Evolutionary conservation across 1,140 invertebrate species (phyloP).

Genomic region (Saxidomus purpurata): DNA sequence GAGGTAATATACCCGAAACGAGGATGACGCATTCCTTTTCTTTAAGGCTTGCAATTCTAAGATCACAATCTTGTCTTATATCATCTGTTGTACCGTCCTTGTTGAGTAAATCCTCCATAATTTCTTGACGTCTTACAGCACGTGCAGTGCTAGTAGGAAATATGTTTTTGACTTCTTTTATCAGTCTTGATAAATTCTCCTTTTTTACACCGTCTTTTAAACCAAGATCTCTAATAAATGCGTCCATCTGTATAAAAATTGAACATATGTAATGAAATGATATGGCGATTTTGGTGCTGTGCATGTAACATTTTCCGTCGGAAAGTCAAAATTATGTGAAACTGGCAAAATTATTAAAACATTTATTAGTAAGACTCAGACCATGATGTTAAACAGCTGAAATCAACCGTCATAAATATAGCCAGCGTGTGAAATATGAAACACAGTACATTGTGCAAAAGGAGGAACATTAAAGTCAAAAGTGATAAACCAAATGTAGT

Average conservation of each 20-base stretch:
- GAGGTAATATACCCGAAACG: slow-evolving; percentile 57
- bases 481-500: no score
- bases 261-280: no score
- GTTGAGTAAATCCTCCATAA: slow-evolving; percentile 48
- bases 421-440: no score
- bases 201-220: slow-evolving; percentile 9
- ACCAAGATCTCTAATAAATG: not conserved
- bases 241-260: slow-evolving; percentile 44
- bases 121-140: not conserved
- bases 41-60: slow-evolving; percentile 39
- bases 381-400: no score
- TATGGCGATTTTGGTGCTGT: not conserved
- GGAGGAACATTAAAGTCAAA: no score
- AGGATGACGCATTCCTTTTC: slow-evolving; percentile 63
- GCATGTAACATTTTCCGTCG: not conserved
- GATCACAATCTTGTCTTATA: slow-evolving; percentile 56
- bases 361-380: no score
- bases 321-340: not conserved
- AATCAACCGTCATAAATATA: no score
- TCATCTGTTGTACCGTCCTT: slow-evolving; percentile 58
- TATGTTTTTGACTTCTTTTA: slow-evolving; percentile 45
- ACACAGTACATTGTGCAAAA: no score
- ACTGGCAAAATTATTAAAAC: no score
- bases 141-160: not conserved
- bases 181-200: slow-evolving; percentile 10